A percentile compares a stretch with the other conserved stretches of the same genome.
phyloP scores from a whole-genome alignment of 92 coral and sea anemone species.

The Hydrozoanthus gracilis region DNA sequence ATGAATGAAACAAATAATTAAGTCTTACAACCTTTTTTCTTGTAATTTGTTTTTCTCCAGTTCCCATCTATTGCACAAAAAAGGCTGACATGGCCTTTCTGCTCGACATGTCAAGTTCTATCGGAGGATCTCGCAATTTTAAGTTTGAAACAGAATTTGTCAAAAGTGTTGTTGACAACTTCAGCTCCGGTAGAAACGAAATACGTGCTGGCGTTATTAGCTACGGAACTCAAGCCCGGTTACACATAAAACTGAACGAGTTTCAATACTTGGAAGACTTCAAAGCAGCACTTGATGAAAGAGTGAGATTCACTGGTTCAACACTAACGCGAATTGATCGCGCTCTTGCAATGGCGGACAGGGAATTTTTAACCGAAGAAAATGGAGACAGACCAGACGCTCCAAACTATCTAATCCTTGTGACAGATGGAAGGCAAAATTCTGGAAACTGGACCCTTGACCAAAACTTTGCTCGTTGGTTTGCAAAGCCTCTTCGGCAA shows the following conservation, averaged over 20 bases:
- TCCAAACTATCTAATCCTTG: conserved; percentile 18
- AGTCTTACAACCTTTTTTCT: background rate
- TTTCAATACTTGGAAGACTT: background rate
- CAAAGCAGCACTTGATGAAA: background rate
- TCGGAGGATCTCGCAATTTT: background rate
- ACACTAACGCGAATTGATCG: background rate
- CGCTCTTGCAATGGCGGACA: background rate
- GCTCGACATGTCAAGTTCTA: conserved; percentile 4
- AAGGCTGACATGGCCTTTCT: conserved; percentile 6
- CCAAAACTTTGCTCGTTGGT: background rate
- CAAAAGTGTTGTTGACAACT: conserved; percentile 12
- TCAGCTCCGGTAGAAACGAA: background rate
- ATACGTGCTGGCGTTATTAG: conserved; percentile 10
- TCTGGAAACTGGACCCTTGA: background rate
- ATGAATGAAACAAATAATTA: background rate
- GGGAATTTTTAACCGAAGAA: conserved; percentile 4
- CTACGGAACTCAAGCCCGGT: background rate
- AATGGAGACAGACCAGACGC: background rate
- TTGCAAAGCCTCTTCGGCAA: conserved; percentile 15
- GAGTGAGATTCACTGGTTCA: background rate
- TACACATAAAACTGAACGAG: conserved; percentile 3
- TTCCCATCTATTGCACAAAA: background rate
- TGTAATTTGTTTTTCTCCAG: background rate
- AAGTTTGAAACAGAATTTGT: conserved; percentile 19
- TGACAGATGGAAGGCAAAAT: conserved; percentile 25